Evolutionary conservation across 2,797 vertebrate genomes (phyloP), one percentile per base, ranked within the genome.

Genomic region (Thripadectes ignobilis): DNA sequence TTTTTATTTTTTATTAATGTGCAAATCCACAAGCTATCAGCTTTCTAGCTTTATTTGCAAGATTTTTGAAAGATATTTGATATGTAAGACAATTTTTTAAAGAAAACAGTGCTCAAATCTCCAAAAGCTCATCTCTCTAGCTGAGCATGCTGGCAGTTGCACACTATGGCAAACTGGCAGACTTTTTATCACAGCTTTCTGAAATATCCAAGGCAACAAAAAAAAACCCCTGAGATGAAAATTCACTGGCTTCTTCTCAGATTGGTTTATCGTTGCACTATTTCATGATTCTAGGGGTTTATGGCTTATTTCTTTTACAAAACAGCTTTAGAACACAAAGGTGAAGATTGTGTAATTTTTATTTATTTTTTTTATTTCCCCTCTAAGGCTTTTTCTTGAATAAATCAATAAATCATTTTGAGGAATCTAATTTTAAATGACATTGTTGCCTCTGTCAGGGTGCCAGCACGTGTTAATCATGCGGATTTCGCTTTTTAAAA

Each of bases 341-440:
- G 5, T 82, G 27, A 46, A 69, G 8, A 41, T 6, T 24, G 15
- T 0, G 0, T 36, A 12, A 32, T 34, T 63, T 26, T 20, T 6
- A 5, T 3, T 18, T 34, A 4, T 6, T 38, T 14, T 67, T 62
- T 6, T 34, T 54, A 36, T 61, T 68, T 61, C 20, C 22, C 78
- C 22, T 30, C 5, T 21, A 12, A 61, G 7, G 3, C 81, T 26
- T 75, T 92, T 81, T 46, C 27, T 41, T 39, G 22, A 39, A 32
- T 36, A 16, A 3, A 13, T 41, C 8, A 39, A 32, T 36, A 16
- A 3, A 13, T 41, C 8, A 3, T 66, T 87, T 63, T 34, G 69
- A 49, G 39, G 20, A 66, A 43, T 72, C 21, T 75, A 2, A 36
- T 77, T 85, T 89, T 43, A 66, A 79, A 43, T 51, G 57, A 30